Base-by-base conservation (phyloP, 2,797 vertebrate genomes). In the Thunnus albacares region DNA sequence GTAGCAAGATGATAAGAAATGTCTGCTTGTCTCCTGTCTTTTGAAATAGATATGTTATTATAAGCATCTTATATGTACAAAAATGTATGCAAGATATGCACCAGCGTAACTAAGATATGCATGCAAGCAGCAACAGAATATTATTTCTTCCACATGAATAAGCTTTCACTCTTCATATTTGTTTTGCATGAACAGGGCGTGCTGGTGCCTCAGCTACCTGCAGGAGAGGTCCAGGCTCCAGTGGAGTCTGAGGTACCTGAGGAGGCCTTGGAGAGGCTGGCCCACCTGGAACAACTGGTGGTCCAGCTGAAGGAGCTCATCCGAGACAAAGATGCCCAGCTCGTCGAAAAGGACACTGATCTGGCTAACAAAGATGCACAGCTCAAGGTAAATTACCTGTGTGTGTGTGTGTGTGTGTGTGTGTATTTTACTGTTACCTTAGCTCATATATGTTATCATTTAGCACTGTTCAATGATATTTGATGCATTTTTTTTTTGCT, bases 271-370 rank as follows among this genome's bases (percentile, higher is more conserved):
- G 96, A 98, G 79, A 96, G 95, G 67, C 92, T 99, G 81, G 93
- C 96, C 68, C 95, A 97, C 75, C 94, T 97, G 57, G 98, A 99
- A 63, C 94, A 96, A 60, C 92, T 98, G 60, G 97, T 99, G 71
- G 93, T 95, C 38, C 96, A 98, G 84, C 93, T 99, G 73, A 99
- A 98, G 87, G 96, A 96, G 68, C 89, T 98, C 75, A 92, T 99
- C 81, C 93, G 94, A 77, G 96, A 97, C 72, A 99, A 97, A 89
- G 97, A 99, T 87, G 55, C 51, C 11, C 93, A 96, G 71, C 95
- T 99, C 7, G 89, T 93, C 80, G 93, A 94, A 52, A 96, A 96
- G 28, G 96, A 98, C 85, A 85, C 86, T 1, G 81, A 80, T 67
- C 87, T 97, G 80, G 66, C 60, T 77, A 93, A 87, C 53, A 96